phyloP scores from a whole-genome alignment of 2,113 vertebrate species.

The Steatornis caripensis region DNA sequence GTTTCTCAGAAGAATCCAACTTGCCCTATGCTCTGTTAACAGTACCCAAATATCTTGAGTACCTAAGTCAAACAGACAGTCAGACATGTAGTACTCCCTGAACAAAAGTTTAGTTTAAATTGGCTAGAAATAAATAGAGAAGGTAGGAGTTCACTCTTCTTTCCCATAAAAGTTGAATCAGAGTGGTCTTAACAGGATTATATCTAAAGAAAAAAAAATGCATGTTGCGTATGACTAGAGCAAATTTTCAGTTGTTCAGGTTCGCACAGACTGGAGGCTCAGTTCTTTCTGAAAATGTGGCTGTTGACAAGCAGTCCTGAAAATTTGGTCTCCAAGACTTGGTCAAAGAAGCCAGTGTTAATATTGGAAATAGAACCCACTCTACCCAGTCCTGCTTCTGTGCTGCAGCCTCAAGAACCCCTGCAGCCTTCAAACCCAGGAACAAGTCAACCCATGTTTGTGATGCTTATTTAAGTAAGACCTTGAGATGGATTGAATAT shows the following conservation, averaged over 20 bases:
- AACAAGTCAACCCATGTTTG: fast-evolving
- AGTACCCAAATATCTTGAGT: background rate
- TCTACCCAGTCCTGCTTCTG: background rate
- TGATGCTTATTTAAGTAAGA: background rate
- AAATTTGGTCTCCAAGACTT: background rate
- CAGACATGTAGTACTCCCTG: background rate
- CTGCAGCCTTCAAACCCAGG: background rate
- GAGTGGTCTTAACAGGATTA: fast-evolving
- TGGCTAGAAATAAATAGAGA: background rate
- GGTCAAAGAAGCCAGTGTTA: background rate
- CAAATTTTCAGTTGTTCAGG: background rate
- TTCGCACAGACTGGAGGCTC: background rate
- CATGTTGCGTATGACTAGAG: fast-evolving
- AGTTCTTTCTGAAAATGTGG: background rate
- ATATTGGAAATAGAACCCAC: background rate
- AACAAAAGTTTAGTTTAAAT: background rate
- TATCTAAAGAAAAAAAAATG: background rate
- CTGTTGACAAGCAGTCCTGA: background rate
- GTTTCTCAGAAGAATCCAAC: background rate
- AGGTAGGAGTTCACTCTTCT: background rate
- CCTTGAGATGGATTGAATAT: background rate
- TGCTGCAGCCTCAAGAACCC: background rate
- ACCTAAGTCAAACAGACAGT: background rate
- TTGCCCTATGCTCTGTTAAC: background rate
- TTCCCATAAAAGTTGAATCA: background rate